Evolutionary conservation across 2,888 invertebrate genomes (phyloP).

Genomic region (Elmis aenea): DNA sequence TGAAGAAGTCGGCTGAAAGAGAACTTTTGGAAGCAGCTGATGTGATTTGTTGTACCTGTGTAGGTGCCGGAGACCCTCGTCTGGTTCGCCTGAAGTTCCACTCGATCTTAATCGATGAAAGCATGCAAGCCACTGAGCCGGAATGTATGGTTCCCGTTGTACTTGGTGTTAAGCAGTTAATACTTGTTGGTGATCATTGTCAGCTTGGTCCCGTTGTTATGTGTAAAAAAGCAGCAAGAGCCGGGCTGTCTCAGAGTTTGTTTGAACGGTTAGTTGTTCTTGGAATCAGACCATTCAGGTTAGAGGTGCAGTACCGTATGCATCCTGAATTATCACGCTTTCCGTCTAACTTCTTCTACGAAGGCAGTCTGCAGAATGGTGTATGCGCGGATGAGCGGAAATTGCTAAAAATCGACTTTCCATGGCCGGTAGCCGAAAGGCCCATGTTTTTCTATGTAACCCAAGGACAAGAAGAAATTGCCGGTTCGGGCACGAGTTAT

Average conservation of each 20-base stretch:
- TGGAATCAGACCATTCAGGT: conserved; percentile 92
- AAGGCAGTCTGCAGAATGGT: conserved; percentile 97
- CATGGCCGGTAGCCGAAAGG: conserved; percentile 94
- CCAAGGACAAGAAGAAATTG: conserved; percentile 97
- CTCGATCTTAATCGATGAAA: conserved; percentile 94
- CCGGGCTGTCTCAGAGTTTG: conserved; percentile 93
- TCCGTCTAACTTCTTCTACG: conserved; percentile 99
- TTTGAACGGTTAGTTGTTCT: conserved; percentile 96
- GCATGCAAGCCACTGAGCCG: conserved; percentile 89
- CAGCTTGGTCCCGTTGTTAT: conserved; percentile 98
- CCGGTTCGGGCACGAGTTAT: conserved; percentile 97
- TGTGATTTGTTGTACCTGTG: conserved; percentile 98
- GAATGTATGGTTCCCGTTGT: conserved; percentile 99
- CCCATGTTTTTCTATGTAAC: conserved; percentile 99
- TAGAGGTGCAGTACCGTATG: conserved; percentile 99
- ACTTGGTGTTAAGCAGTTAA: conserved; percentile 92
- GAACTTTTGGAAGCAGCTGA: conserved; percentile 92
- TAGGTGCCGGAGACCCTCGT: conserved; percentile 95
- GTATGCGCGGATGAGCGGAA: conserved; percentile 95
- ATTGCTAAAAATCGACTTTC: conserved; percentile 87
- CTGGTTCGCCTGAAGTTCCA: conserved; percentile 91
- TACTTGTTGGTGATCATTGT: conserved; percentile 98
- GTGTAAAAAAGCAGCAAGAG: conserved; percentile 98
- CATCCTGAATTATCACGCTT: conserved; percentile 96
- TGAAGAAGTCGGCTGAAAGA: conserved; percentile 88